Evolutionary conservation across 2,797 vertebrate species (phyloP).

Genomic region (Alfaro cultratus): DNA sequence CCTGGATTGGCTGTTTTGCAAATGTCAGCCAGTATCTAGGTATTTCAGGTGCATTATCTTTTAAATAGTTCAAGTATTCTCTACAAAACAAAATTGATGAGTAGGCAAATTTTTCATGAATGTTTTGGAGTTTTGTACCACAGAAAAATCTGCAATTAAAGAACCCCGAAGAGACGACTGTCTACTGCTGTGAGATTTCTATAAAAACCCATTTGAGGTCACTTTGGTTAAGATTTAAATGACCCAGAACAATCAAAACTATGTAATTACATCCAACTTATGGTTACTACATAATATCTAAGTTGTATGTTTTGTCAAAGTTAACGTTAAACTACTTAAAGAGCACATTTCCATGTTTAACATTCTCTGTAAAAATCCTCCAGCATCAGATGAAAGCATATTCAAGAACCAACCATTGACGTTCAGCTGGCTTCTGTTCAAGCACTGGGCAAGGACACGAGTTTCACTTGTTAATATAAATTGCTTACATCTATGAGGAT

Average conservation of each 20-base stretch:
- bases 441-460: neutral
- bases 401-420: neutral
- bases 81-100: too few relatives aligned
- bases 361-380: neutral
- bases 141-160: neutral
- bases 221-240: neutral
- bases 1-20: too few relatives aligned
- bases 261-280: neutral
- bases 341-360: neutral
- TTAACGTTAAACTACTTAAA: neutral
- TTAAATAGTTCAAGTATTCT: too few relatives aligned
- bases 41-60: too few relatives aligned
- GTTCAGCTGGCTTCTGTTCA: neutral
- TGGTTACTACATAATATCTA: neutral
- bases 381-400: neutral
- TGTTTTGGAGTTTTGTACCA: too few relatives aligned
- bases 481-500: neutral
- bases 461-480: neutral
- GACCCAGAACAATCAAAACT: neutral
- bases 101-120: too few relatives aligned
- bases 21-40: too few relatives aligned
- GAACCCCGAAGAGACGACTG: too few relatives aligned
- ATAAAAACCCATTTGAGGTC: neutral
- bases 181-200: neutral
- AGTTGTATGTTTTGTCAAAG: neutral